phyloP scores from a whole-genome alignment of 2,888 invertebrate species.

The Graphium colonna region DNA sequence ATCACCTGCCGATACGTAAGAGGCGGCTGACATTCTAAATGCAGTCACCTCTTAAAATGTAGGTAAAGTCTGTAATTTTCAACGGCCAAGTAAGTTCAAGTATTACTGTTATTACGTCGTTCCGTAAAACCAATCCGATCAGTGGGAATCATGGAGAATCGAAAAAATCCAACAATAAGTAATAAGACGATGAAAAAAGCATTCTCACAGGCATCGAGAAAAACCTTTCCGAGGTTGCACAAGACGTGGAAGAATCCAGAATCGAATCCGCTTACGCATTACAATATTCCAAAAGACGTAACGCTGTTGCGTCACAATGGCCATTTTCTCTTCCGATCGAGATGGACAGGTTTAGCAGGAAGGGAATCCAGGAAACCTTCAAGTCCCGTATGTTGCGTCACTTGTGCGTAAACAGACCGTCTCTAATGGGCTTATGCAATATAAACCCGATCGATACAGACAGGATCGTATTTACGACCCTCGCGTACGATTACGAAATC shows the following conservation, averaged over 20 bases:
- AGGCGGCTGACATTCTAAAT: slow-evolving; percentile 10
- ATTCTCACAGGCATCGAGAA: no score
- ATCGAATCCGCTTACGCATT: no score
- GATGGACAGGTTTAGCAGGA: slow-evolving; percentile 33
- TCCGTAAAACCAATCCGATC: no score
- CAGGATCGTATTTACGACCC: slow-evolving; percentile 15
- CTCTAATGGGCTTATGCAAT: slow-evolving; percentile 16
- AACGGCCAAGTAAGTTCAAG: no score
- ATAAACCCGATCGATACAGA: slow-evolving; percentile 6
- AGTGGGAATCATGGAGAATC: no score
- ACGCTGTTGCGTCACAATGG: slow-evolving; percentile 51
- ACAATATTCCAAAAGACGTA: neutral
- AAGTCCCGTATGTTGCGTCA: slow-evolving; percentile 36
- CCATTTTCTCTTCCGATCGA: slow-evolving; percentile 37
- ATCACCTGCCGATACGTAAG: neutral
- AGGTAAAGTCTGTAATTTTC: no score
- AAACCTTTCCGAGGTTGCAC: no score
- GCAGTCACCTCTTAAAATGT: neutral
- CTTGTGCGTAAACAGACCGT: slow-evolving; percentile 26
- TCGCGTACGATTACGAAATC: neutral
- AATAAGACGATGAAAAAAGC: no score
- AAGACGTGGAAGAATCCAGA: no score
- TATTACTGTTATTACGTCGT: no score
- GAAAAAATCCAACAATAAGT: no score
- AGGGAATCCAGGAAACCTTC: slow-evolving; percentile 47